Conservation (phyloP, 2,888 invertebrate species). For the Drosophila subquinaria region DNA sequence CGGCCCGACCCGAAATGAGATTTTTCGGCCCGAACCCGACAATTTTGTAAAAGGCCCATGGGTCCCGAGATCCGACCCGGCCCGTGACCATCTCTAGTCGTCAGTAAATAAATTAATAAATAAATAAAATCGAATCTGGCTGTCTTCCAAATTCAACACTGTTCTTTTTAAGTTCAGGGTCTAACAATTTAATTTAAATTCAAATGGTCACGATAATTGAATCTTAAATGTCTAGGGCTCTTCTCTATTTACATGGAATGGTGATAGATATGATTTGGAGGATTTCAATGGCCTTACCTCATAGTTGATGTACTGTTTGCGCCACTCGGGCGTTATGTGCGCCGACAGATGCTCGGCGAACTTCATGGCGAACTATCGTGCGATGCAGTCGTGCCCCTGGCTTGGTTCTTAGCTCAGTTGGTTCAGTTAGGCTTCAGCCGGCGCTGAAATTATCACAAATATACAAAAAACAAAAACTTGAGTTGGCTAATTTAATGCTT, state of each 20-base stretch:
- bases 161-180: too few relatives aligned
- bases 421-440: conserved; percentile 1
- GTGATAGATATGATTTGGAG: conserved; percentile 1
- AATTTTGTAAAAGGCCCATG: too few relatives aligned
- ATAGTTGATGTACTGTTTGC: conserved; percentile 98
- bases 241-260: not conserved
- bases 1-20: too few relatives aligned
- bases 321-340: conserved; percentile 99
- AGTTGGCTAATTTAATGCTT: conserved; percentile 31
- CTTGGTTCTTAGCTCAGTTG: conserved; percentile 38
- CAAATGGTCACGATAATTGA: too few relatives aligned
- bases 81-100: too few relatives aligned
- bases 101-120: too few relatives aligned
- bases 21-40: too few relatives aligned
- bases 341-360: conserved; percentile 99
- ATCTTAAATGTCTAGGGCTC: too few relatives aligned
- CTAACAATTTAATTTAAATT: too few relatives aligned
- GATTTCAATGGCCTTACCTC: conserved; percentile 88
- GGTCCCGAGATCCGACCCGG: too few relatives aligned
- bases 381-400: conserved; percentile 39
- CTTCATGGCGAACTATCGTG: conserved; percentile 90
- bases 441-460: conserved; percentile 6
- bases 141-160: too few relatives aligned
- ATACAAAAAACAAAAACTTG: not conserved
- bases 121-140: too few relatives aligned